Percentiles rank a stretch among this genome's conserved stretches.
Evolutionary conservation across 2,797 vertebrate species (phyloP).

Genomic region (Dromococcyx pavoninus): DNA sequence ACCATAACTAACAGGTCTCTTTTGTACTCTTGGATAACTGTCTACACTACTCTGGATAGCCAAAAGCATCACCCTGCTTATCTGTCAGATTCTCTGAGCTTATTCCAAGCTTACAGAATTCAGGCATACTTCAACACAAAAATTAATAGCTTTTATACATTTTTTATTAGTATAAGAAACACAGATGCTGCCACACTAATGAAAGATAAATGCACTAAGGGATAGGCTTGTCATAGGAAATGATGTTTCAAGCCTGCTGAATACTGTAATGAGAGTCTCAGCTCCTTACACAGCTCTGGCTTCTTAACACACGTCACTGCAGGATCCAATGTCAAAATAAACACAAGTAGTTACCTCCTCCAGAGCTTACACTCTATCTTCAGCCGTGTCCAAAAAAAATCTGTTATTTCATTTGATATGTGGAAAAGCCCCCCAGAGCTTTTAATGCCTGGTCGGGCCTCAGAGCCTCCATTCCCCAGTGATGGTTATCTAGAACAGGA

Average conservation of each 20-base stretch:
- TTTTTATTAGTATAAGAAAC: not conserved
- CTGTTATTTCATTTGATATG: not conserved
- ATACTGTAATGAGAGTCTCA: not conserved
- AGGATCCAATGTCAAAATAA: constrained; percentile 11
- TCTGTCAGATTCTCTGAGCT: not conserved
- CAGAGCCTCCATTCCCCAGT: not conserved
- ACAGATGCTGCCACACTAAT: not conserved
- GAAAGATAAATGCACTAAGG: not conserved
- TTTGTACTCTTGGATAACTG: not conserved
- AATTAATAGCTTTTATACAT: not conserved
- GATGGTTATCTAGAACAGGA: fast-evolving
- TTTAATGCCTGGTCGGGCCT: not conserved
- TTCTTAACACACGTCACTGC: fast-evolving
- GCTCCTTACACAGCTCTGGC: not conserved
- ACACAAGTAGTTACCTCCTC: not conserved
- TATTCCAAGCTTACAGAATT: not conserved
- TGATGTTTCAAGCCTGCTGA: not conserved
- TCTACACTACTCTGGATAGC: not conserved
- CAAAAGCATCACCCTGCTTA: not conserved
- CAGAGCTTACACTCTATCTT: not conserved
- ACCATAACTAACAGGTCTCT: not conserved
- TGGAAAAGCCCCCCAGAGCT: not conserved
- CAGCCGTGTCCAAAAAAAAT: not conserved
- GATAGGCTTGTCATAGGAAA: not conserved
- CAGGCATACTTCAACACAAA: not conserved